These are phyloP conservation scores for Prunella fulvescens DNA, from an alignment of 2,113 vertebrate species.

Conservation along the genomic window DNA sequence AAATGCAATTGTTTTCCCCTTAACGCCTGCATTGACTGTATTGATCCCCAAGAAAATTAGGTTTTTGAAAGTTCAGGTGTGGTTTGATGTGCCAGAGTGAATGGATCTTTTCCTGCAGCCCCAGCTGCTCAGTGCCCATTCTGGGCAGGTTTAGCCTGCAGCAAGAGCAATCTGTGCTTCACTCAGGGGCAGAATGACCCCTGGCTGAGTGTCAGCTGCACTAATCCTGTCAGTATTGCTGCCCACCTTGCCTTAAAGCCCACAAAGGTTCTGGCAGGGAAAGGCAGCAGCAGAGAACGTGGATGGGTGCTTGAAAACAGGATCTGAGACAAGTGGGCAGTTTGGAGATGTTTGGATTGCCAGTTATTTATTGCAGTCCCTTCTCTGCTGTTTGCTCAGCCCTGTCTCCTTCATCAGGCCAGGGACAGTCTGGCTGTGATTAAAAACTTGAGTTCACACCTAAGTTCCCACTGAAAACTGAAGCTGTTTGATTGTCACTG, in stretches of 20 bases:
- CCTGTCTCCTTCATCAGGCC: not conserved
- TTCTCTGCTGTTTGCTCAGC: not conserved
- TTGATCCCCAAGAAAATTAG: constrained; percentile 55
- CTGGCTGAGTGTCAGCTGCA: not conserved
- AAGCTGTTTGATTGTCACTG: not conserved
- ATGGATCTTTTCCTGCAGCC: not conserved
- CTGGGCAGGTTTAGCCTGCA: not conserved
- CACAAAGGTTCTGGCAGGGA: not conserved
- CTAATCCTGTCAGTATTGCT: not conserved
- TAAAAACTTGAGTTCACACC: not conserved
- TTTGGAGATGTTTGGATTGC: not conserved
- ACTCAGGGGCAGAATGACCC: not conserved
- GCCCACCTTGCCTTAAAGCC: not conserved
- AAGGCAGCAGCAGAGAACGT: not conserved
- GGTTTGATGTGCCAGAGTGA: constrained; percentile 24
- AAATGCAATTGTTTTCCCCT: not conserved
- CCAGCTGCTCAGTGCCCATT: not conserved
- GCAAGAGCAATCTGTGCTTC: not conserved
- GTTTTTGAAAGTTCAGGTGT: constrained; percentile 54
- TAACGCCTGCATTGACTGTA: constrained; percentile 11
- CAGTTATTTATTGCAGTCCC: not conserved
- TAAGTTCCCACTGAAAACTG: not conserved
- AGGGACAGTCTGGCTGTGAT: not conserved
- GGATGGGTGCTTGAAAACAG: not conserved
- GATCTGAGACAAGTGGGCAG: not conserved